Base-by-base conservation (phyloP, 2,888 invertebrate species). In the Selenia dentaria region DNA sequence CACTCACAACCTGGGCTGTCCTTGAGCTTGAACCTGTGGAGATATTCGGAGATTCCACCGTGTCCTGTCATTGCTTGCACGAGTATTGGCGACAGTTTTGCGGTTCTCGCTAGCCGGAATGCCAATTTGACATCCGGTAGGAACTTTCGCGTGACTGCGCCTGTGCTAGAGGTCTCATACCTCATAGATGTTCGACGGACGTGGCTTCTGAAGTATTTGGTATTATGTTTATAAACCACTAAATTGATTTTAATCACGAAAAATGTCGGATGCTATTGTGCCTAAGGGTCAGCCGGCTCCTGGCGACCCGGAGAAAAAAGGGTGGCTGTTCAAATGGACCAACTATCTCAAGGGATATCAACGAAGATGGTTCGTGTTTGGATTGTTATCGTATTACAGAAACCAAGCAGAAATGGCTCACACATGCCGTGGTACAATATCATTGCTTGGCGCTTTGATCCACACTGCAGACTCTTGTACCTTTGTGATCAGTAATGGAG, bases 321-420 rank as follows among this genome's bases (percentile, higher is more conserved):
- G 99, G 53, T 99, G 98, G 98, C 93, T 99, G 26, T 96, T 97
- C 76, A 99, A 99, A 85, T 99, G 99, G 99, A 99, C 99, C 54
- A 99, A 99, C 91, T 99, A 99, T 88, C 93, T 99, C 54, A 98
- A 99, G 91, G 97, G 99, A 70, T 99, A 99, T 89, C 99, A 99
- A 84, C 95, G 98, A 79, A 93, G 99, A 74, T 99, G 99, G 99
- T 99, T 99, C 92, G 99, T 99, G 68, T 93, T 99, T 92, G 98
- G 98, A 77, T 93, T 97, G 70, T 93, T 99, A 72, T 98, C 97
- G 55, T 98, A 98, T 87, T 98, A 98, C 94, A 99, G 99, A 91
- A 98, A 97, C 79, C 98, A 98, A 83, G 96, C 97, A 5, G 99
- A 99, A 90, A 98, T 99, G 95, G 95, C 96, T 26, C 98, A 99